phyloP scores from a whole-genome alignment of 2,797 vertebrate species.

The Amphiprion clarkii region DNA sequence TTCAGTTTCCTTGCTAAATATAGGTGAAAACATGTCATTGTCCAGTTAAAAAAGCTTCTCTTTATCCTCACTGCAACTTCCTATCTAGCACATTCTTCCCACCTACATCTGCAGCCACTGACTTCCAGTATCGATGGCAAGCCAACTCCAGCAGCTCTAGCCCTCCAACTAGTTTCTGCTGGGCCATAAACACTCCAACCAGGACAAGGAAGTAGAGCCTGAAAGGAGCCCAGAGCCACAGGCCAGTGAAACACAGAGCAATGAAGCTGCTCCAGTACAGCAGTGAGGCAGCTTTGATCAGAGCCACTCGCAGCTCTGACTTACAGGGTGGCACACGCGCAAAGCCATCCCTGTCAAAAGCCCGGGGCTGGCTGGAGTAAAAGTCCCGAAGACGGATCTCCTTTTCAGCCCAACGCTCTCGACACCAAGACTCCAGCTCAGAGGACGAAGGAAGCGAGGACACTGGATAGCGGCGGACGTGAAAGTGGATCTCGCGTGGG shows the following conservation, averaged over 20 bases:
- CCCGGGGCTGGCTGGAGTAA: constrained; percentile 84
- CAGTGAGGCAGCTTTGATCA: constrained; percentile 90
- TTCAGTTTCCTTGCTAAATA: constrained; percentile 36
- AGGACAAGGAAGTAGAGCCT: constrained; percentile 87
- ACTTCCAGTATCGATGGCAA: constrained; percentile 86
- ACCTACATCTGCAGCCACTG: constrained; percentile 5
- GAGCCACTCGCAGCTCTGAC: constrained; percentile 90
- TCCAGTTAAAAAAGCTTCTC: not conserved
- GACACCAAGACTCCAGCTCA: constrained; percentile 93
- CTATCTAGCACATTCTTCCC: constrained; percentile 61
- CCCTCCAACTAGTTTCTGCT: constrained; percentile 92
- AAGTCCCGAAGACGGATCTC: constrained; percentile 91
- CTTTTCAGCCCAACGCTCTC: constrained; percentile 94
- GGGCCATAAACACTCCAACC: constrained; percentile 85
- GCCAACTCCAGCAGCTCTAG: constrained; percentile 94
- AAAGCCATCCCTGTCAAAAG: constrained; percentile 84
- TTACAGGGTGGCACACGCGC: constrained; percentile 92
- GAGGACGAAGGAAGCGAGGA: constrained; percentile 86
- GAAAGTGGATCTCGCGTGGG: constrained; percentile 97
- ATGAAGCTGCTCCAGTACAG: constrained; percentile 94
- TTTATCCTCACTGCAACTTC: constrained; percentile 68
- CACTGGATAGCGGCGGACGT: constrained; percentile 90
- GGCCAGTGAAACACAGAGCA: constrained; percentile 77
- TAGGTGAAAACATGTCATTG: constrained; percentile 22
- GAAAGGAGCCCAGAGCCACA: constrained; percentile 88